A percentile compares a stretch with the other conserved stretches of the same genome.
phyloP scores from a whole-genome alignment of 2,797 vertebrate genomes.

The Rostrhamus sociabilis region DNA sequence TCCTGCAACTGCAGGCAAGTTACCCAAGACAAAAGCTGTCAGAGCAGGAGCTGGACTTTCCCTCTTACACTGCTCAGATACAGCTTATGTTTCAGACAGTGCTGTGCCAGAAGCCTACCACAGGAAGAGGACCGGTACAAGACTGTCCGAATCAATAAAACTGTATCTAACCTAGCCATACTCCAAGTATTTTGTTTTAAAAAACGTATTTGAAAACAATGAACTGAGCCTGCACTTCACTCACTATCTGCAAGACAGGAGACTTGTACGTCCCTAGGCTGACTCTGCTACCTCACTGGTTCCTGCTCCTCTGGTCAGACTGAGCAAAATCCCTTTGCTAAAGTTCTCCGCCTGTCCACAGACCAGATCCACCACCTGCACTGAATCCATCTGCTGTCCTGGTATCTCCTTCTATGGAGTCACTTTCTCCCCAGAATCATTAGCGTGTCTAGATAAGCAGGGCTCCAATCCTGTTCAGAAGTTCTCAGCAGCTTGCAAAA shows the following conservation, averaged over 20 bases:
- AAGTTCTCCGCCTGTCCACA: not conserved
- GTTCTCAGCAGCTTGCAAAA: not conserved
- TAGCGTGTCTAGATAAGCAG: not conserved
- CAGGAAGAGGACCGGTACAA: not conserved
- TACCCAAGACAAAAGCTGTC: not conserved
- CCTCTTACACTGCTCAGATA: not conserved
- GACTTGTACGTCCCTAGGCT: not conserved
- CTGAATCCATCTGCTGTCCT: not conserved
- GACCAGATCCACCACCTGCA: not conserved
- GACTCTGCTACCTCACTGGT: not conserved
- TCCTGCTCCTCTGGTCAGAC: not conserved
- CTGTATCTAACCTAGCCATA: not conserved
- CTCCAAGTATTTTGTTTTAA: not conserved
- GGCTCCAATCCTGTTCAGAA: not conserved
- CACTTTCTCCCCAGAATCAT: not conserved
- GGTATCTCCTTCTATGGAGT: not conserved
- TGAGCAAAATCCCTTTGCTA: not conserved
- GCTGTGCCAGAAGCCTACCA: not conserved
- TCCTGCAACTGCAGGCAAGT: not conserved
- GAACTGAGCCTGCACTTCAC: not conserved
- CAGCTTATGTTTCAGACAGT: not conserved
- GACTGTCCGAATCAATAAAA: not conserved
- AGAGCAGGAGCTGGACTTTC: not conserved
- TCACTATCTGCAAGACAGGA: not conserved
- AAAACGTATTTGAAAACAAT: not conserved